A percentile compares a stretch with the other conserved stretches of the same genome.
phyloP scores from a whole-genome alignment of 2,113 vertebrate genomes.

The Donacobius atricapilla region DNA sequence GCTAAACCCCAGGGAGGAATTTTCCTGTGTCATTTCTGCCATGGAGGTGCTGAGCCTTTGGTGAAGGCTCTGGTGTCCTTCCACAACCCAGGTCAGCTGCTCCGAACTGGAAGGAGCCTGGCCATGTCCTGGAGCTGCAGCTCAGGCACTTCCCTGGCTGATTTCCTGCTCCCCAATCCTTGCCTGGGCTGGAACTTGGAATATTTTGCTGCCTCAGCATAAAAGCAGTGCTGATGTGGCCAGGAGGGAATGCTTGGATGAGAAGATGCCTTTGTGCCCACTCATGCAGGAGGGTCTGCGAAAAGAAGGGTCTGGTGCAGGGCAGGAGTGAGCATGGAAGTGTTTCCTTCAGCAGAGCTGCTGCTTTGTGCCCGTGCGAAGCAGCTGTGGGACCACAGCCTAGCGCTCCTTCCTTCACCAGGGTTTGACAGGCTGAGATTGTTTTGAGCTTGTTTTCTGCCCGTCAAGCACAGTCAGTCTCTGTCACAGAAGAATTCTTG shows the following conservation, averaged over 20 bases:
- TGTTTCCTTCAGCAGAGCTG: background rate
- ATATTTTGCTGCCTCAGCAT: background rate
- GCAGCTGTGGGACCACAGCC: background rate
- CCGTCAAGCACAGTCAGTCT: accelerated
- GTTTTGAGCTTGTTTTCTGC: background rate
- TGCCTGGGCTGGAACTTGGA: background rate
- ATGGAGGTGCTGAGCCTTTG: background rate
- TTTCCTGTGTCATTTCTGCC: background rate
- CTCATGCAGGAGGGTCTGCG: background rate
- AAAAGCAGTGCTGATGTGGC: background rate
- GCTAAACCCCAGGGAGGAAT: background rate
- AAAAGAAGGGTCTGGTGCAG: background rate
- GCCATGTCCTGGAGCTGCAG: background rate
- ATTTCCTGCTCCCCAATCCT: background rate
- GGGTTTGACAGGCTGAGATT: background rate
- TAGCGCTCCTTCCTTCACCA: background rate
- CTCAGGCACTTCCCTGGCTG: background rate
- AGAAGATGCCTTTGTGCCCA: background rate
- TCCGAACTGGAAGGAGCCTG: background rate
- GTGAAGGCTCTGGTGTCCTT: background rate
- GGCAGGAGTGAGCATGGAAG: background rate
- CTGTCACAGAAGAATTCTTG: background rate
- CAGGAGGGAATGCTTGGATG: no score
- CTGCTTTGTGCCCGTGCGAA: background rate
- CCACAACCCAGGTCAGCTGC: background rate